These are phyloP conservation scores for Arizona elegans DNA, from an alignment of 2,113 vertebrate genomes.

Conservation along the genomic window DNA sequence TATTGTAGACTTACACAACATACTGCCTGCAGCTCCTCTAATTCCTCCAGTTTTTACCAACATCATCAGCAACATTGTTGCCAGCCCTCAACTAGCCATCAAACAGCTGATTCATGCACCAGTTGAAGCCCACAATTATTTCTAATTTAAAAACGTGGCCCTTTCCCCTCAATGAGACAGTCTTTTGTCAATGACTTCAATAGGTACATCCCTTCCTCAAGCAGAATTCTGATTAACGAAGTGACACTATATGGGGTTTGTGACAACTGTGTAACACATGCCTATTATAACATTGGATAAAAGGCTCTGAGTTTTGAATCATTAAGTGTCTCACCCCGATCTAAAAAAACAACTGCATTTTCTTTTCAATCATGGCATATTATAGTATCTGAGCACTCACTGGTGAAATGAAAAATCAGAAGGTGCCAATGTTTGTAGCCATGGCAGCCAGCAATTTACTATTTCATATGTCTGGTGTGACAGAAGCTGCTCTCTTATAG, in stretches of 20 bases:
- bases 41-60: not conserved
- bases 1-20: not conserved
- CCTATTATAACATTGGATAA: slow-evolving; percentile 5
- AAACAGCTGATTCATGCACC: not conserved
- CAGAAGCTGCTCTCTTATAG: slow-evolving; percentile 62
- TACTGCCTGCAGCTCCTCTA: not conserved
- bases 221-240: not conserved
- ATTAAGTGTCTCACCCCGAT: slow-evolving; percentile 8
- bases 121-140: not conserved
- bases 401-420: slow-evolving; percentile 53
- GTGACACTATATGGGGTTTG: not conserved
- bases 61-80: not conserved
- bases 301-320: slow-evolving; percentile 5
- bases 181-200: not conserved
- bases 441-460: slow-evolving; percentile 62
- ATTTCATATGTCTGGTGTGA: slow-evolving; percentile 64
- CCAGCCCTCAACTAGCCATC: not conserved
- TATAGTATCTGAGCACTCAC: slow-evolving; percentile 25
- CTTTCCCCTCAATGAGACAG: not conserved
- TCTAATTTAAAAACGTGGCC: not conserved
- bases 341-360: not conserved
- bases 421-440: slow-evolving; percentile 55
- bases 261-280: not conserved
- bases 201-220: not conserved
- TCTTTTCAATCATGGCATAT: slow-evolving; percentile 8